These are phyloP conservation scores for Macrotrachela quadricornifera DNA, from an alignment of 1,140 invertebrate genomes.

Conservation along the genomic window DNA sequence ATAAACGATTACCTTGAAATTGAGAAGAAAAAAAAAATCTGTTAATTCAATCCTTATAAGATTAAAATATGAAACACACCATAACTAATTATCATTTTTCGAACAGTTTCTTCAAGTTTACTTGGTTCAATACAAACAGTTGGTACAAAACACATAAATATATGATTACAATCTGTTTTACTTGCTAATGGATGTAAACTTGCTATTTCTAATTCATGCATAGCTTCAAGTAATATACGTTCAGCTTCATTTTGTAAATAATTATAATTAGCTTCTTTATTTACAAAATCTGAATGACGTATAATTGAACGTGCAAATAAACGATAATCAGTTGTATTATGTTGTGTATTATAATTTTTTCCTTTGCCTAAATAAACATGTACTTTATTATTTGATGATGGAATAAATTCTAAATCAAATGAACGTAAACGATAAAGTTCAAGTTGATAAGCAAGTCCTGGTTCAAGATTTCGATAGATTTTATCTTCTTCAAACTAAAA, in stretches of 20 bases:
- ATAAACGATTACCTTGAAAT: conserved; percentile 40
- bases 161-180: conserved; percentile 92
- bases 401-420: conserved; percentile 67
- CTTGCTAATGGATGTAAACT: conserved; percentile 64
- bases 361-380: conserved; percentile 83
- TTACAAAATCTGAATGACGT: conserved; percentile 83
- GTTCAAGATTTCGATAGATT: conserved; percentile 86
- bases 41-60: too few species aligned
- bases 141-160: conserved; percentile 93
- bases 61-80: conserved; percentile 29
- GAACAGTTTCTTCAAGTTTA: conserved; percentile 78
- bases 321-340: conserved; percentile 58
- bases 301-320: conserved; percentile 96
- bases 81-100: conserved; percentile 81
- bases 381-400: conserved; percentile 95
- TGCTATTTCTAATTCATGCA: conserved; percentile 86
- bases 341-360: conserved; percentile 38
- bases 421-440: conserved; percentile 83
- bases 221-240: conserved; percentile 76
- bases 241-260: conserved; percentile 94
- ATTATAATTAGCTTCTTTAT: conserved; percentile 91
- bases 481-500: conserved; percentile 74
- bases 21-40: too few species aligned
- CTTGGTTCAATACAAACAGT: conserved; percentile 31
- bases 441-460: conserved; percentile 84